These are phyloP conservation scores for Toxotes jaculatrix DNA, from an alignment of 2,113 vertebrate genomes.

Conservation along the genomic window DNA sequence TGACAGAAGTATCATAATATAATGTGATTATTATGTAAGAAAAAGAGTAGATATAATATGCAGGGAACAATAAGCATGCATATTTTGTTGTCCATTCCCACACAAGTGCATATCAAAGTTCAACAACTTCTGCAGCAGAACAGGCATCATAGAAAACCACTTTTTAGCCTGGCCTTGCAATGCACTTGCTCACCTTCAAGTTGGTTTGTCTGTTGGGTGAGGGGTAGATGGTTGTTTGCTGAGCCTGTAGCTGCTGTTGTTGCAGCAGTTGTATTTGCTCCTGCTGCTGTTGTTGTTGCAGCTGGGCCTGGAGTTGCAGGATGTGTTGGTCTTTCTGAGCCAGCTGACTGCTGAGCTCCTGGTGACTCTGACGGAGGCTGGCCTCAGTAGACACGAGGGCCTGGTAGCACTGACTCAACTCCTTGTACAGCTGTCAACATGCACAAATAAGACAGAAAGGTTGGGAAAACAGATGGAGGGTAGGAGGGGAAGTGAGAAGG, in stretches of 20 bases:
- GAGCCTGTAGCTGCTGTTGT: constrained; percentile 74
- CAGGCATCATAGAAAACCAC: constrained; percentile 1
- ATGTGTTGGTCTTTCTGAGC: constrained; percentile 87
- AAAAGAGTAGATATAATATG: not conserved
- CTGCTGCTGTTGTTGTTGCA: constrained; percentile 81
- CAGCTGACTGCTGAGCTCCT: constrained; percentile 85
- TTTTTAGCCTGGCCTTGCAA: constrained; percentile 10
- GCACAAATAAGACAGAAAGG: constrained; percentile 23
- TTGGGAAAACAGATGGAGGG: not conserved
- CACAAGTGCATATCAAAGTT: constrained; percentile 33
- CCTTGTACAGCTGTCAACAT: constrained; percentile 89
- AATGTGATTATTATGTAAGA: constrained; percentile 21
- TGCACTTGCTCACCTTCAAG: constrained; percentile 74
- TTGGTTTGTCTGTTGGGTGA: constrained; percentile 77
- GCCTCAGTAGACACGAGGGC: constrained; percentile 86
- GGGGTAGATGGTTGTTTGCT: constrained; percentile 38
- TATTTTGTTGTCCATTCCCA: constrained; percentile 24
- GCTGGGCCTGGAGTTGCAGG: constrained; percentile 85
- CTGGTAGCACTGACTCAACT: constrained; percentile 91
- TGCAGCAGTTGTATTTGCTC: constrained; percentile 76
- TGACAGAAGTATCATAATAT: constrained; percentile 20
- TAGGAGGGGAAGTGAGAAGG: not conserved
- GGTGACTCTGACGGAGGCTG: constrained; percentile 85
- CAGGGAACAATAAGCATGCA: constrained; percentile 1
- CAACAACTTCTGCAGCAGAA: constrained; percentile 14